Evolutionary conservation across 1,140 invertebrate genomes (phyloP).

Genomic region (Oreohelix idahoensis): DNA sequence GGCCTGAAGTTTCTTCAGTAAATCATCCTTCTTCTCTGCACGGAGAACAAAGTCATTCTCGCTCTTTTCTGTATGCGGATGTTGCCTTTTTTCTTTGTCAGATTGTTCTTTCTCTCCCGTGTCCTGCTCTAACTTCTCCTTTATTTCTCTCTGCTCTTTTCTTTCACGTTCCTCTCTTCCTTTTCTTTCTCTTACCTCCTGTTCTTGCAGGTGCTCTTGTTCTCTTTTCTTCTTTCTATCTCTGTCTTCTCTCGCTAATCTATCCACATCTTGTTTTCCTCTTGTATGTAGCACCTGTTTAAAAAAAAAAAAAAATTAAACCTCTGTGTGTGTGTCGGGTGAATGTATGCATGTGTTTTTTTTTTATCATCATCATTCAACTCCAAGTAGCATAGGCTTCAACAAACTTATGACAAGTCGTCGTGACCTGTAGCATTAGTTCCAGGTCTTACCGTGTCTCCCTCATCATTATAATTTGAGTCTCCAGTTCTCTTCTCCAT

Average conservation of each 20-base stretch:
- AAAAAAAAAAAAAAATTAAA: no score
- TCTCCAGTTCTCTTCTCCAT: no score
- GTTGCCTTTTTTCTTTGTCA: slow-evolving; percentile 45
- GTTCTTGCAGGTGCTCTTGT: slow-evolving; percentile 38
- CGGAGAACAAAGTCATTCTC: slow-evolving; percentile 52
- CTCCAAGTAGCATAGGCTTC: no score
- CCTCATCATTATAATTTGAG: no score
- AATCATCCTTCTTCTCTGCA: slow-evolving; percentile 60
- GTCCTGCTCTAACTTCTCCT: slow-evolving; percentile 34
- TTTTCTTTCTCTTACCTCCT: slow-evolving; percentile 42
- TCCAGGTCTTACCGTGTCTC: no score
- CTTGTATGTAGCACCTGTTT: slow-evolving; percentile 1
- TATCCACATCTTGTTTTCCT: slow-evolving; percentile 26
- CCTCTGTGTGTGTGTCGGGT: no score
- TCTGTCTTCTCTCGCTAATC: slow-evolving; percentile 19
- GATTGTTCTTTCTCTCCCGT: slow-evolving; percentile 46
- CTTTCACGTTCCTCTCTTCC: slow-evolving; percentile 42
- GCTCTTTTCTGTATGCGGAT: slow-evolving; percentile 52
- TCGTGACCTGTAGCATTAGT: no score
- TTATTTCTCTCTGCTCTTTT: slow-evolving; percentile 42
- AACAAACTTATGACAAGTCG: no score
- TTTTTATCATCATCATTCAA: no score
- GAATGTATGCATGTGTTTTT: no score
- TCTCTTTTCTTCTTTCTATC: background rate
- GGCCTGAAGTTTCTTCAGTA: slow-evolving; percentile 52